Base-by-base conservation (phyloP, 2,113 vertebrate species). In the Indicator maculatus region DNA sequence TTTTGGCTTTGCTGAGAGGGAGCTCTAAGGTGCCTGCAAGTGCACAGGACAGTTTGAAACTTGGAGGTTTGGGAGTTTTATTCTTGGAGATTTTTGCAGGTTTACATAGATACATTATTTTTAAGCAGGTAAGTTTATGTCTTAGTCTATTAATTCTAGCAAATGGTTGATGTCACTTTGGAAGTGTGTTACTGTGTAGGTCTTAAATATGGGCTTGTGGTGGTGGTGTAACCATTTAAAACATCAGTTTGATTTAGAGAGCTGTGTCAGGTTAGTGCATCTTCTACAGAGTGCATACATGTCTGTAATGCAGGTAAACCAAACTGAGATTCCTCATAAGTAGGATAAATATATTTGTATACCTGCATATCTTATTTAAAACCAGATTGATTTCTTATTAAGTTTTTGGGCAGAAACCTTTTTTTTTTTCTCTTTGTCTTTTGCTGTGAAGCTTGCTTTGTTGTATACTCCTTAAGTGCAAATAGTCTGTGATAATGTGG, bases 11-110 rank as follows among this genome's bases (percentile, higher is more conserved):
- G 19, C 21, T 28, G 12, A 8, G 41, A 7, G 15, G 5, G 26
- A 1, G 0, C 0, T 7, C 3, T 16, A 1, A 1, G 0, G 10
- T 31, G 19, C 3, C 1, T 7, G 6, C 24, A 10, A 19, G 11
- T 31, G 20, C 1, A 7, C 19, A 5, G 8, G 7, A 4, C 3
- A 16, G 27, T 28, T 7, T 39, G 8, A 10, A 21, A 7, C 0
- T 71, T 71, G 17, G 23, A 17, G 16, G 6, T 0, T 30, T 84
- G 7, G 7, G 16, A 11, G 1, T 4, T 13, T 58, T 59, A 9
- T 4, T 55, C 6, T 65, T 91, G 11, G 30, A 53, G 16, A 36
- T 4, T 0, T 30, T 91, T 53, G 50, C 20, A 26, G 0, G 0
- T 16, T 6, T 41, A 5, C 16, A 44, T 44, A 44, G 15, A 44